Base-by-base conservation (phyloP, 2,888 invertebrate species). In the Drosophila testacea region DNA sequence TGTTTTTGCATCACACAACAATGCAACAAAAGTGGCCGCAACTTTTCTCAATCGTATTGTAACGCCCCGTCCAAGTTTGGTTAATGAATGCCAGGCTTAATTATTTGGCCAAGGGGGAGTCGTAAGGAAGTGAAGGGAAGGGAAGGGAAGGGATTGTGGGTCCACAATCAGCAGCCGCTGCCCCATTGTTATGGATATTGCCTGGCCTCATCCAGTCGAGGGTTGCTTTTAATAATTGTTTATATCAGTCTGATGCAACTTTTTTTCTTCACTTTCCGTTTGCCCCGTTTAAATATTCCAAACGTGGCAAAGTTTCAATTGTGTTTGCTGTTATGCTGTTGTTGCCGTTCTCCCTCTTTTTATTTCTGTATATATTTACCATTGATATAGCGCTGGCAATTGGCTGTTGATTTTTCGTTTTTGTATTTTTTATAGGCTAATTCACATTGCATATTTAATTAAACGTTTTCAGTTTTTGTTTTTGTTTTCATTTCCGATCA, bases 221-320 rank as follows among this genome's bases (percentile, higher is more conserved):
- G 84, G 83, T 70, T 79, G 80, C 80, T 83, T 88, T 83, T 88
- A 88, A 85, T 83, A 79, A 83, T 85, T 83, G 83, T 86, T 83
- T 74, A 83, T 79, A 82, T 80, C 83, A 74, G 79, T 74, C 70
- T 36, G 47, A 59, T 69, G 72, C 77, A 74, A 66, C 44, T 65
- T 79, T 73, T 59, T 59, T 57, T 44, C 11, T 30, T 34, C 27
- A 36, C 39, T 39, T 52, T 5, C 22, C 11, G 22, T 55, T 42
- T 52, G 51, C 34, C 28, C 55, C 62, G 75, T 51, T 73, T 76
- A 82, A 82, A 78, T 78, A 78, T 76, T 73, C 69, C 57, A 28
- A 73, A 51, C 74, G 63, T 60, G 46, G 75, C 61, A 73, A 76
- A 78, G 75, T 76, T 76, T 78, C 79, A 64, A 73, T 76, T 76